Evolutionary conservation across 2,888 invertebrate species (phyloP), one percentile per base, ranked within the genome.

Genomic region (Drosophila prolongata): DNA sequence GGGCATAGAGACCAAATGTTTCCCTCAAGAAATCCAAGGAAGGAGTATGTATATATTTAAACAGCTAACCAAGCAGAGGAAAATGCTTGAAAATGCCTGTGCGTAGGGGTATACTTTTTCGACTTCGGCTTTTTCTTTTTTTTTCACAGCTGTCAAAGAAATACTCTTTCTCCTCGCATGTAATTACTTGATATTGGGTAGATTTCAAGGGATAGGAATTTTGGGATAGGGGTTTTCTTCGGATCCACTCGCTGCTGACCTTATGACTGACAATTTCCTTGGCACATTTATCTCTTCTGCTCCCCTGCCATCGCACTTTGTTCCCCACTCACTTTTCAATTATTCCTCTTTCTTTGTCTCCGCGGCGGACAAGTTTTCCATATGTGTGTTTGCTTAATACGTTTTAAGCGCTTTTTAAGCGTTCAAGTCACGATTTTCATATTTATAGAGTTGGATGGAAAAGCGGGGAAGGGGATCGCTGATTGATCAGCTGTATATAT

Each of bases 361-460:
- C 65, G 76, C 79, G 14, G 37, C 72, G 42, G 76, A 85, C 86
- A 87, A 85, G 85, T 84, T 84, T 88, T 83, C 74, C 84, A 87
- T 78, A 87, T 68, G 66, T 68, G 69, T 71, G 87, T 83, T 88
- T 86, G 77, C 72, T 86, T 77, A 80, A 89, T 89, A 88, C 79
- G 73, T 83, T 89, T 84, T 77, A 89, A 88, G 90, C 90, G 78
- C 77, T 87, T 87, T 78, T 86, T 86, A 88, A 86, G 90, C 88
- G 83, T 90, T 90, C 88, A 85, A 89, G 87, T 88, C 87, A 90
- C 90, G 90, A 87, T 89, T 90, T 89, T 89, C 83, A 85, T 87
- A 90, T 87, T 85, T 87, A 87, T 82, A 54, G 58, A 54, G 61
- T 47, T 47, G 49, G 44, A 10, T 37, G 46, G 37, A 46, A 57